Base-by-base conservation (phyloP, 1,140 invertebrate species). In the Medauroidea extradentata region DNA sequence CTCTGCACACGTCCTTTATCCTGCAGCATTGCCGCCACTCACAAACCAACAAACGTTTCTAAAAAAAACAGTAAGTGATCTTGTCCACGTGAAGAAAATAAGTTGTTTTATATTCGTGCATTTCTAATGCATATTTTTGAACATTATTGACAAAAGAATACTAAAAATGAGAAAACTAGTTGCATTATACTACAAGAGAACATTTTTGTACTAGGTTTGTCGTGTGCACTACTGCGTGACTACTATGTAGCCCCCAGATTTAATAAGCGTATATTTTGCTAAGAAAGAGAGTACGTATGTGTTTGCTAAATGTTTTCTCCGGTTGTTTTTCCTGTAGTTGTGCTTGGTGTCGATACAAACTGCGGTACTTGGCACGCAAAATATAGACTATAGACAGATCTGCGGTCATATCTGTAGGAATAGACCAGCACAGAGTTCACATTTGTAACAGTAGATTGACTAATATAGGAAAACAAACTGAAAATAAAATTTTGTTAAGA, bases 161-260 rank as follows among this genome's bases (percentile, higher is more conserved):
- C 11, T 24, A 27, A 50, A 50, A 34, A 34, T 34, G 29, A 34
- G 29, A 34, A 34, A 23, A 23, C 23, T 27, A 50, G 23, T 50
- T 50, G 48, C 23, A 27, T 50, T 25, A 50, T 27, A 25, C 41
- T 44, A 43, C 24, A 41, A 55, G 41, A 43, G 44, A 18, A 55
- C 39, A 41, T 54, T 55, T 55, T 55, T 55, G 29, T 55, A 55
- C 53, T 55, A 44, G 53, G 38, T 51, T 51, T 55, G 42, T 55
- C 34, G 48, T 57, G 44, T 57, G 56, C 50, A 48, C 56, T 49
- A 48, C 25, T 57, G 56, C 56, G 56, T 57, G 56, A 57, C 56
- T 57, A 57, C 56, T 57, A 21, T 57, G 56, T 57, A 57, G 56
- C 56, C 56, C 48, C 42, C 56, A 57, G 48, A 57, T 27, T 34